Evolutionary conservation across 1,140 invertebrate species (phyloP).

Genomic region (Glossosoma conforme): DNA sequence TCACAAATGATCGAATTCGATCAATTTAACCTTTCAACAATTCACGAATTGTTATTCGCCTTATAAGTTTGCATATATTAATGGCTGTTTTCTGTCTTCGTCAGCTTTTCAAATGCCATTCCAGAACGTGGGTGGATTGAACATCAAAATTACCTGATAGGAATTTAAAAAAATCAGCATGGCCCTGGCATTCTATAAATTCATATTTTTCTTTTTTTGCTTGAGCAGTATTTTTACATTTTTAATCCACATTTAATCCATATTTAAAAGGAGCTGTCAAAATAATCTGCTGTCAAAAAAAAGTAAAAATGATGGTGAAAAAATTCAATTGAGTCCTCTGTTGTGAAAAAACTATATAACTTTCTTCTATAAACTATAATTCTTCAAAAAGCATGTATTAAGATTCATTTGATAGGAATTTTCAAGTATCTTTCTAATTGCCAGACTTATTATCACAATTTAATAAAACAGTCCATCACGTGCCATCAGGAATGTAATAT

Average conservation of each 20-base stretch:
- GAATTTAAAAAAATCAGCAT: not conserved
- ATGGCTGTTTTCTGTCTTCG: no score
- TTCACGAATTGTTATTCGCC: no score
- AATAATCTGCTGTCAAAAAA: not conserved
- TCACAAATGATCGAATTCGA: no score
- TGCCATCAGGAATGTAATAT: no score
- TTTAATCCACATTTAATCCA: not conserved
- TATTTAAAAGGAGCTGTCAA: not conserved
- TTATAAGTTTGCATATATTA: no score
- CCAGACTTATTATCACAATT: not conserved
- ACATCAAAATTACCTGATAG: not conserved
- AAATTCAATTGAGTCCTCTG: not conserved
- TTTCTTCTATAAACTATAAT: not conserved
- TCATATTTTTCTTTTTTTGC: not conserved
- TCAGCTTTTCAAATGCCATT: not conserved
- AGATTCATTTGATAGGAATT: not conserved
- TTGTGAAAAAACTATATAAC: not conserved
- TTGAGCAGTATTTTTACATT: not conserved
- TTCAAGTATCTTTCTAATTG: not conserved
- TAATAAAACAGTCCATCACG: no score
- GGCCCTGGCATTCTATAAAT: not conserved
- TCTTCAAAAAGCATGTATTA: not conserved
- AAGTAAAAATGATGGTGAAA: not conserved
- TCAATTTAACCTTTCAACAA: no score
- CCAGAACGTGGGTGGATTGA: not conserved